These are phyloP conservation scores for Synanceia verrucosa DNA, from an alignment of 2,797 vertebrate genomes.

Conservation along the genomic window DNA sequence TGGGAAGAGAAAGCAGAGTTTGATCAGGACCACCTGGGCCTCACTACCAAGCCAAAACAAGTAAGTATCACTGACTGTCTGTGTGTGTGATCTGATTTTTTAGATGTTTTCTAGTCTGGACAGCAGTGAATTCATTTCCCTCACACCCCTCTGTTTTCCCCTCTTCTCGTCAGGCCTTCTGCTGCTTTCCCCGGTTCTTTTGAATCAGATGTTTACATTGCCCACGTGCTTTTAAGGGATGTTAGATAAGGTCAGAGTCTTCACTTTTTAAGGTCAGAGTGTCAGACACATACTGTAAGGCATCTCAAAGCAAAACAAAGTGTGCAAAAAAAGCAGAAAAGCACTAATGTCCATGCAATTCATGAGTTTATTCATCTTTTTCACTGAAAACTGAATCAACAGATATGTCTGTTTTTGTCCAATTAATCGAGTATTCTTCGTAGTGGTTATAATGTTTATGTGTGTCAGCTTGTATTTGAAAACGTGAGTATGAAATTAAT, in stretches of 20 bases:
- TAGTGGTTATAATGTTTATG: background rate
- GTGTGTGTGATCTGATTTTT: background rate
- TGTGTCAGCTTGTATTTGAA: background rate
- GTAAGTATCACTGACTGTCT: constrained; percentile 80
- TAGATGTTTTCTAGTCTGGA: background rate
- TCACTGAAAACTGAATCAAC: background rate
- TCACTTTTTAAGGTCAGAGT: background rate
- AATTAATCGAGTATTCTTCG: background rate
- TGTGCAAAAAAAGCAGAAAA: background rate
- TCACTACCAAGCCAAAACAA: constrained; percentile 88
- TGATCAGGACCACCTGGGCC: constrained; percentile 75
- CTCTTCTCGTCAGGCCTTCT: background rate
- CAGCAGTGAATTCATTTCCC: background rate
- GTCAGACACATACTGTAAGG: background rate
- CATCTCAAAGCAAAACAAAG: background rate
- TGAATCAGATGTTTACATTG: constrained; percentile 48
- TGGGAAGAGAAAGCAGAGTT: constrained; percentile 76
- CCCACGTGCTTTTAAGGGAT: constrained; percentile 21
- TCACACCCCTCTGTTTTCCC: background rate
- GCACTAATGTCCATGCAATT: background rate
- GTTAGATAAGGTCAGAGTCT: background rate
- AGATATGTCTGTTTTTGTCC: background rate
- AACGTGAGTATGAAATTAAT: background rate
- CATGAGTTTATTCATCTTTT: background rate
- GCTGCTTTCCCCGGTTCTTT: background rate